phyloP scores from a whole-genome alignment of 53 echinoderm and acorn worm species.

The Zoroaster sp. region DNA sequence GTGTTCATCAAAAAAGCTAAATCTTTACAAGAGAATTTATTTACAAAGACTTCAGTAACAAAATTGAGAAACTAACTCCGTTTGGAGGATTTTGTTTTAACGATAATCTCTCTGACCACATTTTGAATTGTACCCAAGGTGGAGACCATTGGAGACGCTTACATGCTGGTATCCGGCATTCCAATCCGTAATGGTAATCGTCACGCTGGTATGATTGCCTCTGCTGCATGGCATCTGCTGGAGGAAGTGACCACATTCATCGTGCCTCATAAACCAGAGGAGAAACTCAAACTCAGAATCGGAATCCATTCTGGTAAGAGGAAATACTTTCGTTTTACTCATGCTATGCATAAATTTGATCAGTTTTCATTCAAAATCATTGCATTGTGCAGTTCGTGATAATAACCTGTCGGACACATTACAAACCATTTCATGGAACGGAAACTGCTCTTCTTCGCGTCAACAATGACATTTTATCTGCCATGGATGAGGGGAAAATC shows the following conservation, averaged over 20 bases:
- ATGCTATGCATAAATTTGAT: too few relatives aligned
- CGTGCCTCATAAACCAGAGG: conserved; percentile 83
- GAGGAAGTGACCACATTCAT: conserved; percentile 72
- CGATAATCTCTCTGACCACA: neutral
- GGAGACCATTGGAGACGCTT: conserved; percentile 97
- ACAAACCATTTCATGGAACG: too few relatives aligned
- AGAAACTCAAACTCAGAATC: conserved; percentile 83
- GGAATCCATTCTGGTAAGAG: conserved; percentile 93
- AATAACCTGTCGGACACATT: too few relatives aligned
- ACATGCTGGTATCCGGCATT: conserved; percentile 98
- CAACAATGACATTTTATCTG: too few relatives aligned
- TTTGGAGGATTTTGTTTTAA: neutral
- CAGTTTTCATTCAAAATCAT: too few relatives aligned
- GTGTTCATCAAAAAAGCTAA: neutral
- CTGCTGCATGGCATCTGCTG: conserved; percentile 83
- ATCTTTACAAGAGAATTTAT: neutral
- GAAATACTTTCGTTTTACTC: neutral
- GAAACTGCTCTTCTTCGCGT: too few relatives aligned
- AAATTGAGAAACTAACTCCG: too few relatives aligned
- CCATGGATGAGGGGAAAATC: too few relatives aligned
- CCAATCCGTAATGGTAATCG: conserved; percentile 89
- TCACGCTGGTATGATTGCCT: conserved; percentile 87
- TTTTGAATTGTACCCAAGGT: too few relatives aligned
- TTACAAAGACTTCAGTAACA: too few relatives aligned
- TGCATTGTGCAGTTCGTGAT: too few relatives aligned